Evolutionary conservation across 2,888 invertebrate species (phyloP).

Genomic region (Limnephilus auricula): DNA sequence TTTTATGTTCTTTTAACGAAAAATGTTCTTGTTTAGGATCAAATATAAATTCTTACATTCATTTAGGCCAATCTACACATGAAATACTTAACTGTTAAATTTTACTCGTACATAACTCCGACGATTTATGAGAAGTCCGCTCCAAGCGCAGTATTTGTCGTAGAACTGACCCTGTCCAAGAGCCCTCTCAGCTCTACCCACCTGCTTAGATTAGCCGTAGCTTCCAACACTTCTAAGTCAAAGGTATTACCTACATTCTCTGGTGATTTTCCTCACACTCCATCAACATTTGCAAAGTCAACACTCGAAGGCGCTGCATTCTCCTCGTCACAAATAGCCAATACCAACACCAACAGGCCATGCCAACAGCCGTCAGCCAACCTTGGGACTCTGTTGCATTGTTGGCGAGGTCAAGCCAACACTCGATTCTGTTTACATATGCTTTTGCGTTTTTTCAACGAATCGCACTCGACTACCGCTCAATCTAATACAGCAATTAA

Average conservation of each 20-base stretch:
- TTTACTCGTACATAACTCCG: background rate
- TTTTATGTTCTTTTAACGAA: too few species aligned
- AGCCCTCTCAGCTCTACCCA: background rate
- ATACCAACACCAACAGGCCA: background rate
- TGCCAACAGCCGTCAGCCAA: constrained; percentile 18
- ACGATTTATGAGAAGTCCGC: background rate
- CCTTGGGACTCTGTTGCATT: constrained; percentile 42
- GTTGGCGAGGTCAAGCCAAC: constrained; percentile 57
- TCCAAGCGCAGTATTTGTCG: background rate
- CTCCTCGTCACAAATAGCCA: constrained; percentile 24
- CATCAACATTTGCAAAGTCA: constrained; percentile 11
- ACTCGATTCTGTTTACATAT: constrained; percentile 56
- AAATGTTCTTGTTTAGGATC: too few species aligned
- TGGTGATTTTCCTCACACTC: constrained; percentile 16
- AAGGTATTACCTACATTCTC: background rate
- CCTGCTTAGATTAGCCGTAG: background rate
- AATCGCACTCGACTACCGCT: constrained; percentile 35
- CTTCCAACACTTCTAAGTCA: background rate
- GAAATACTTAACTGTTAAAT: background rate
- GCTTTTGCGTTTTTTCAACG: constrained; percentile 46
- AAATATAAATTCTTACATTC: too few species aligned
- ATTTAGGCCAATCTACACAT: too few species aligned
- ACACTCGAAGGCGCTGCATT: constrained; percentile 40
- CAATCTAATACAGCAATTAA: constrained; percentile 59
- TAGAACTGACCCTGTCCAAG: background rate